These are phyloP conservation scores for Netelia inedita DNA, from an alignment of 2,888 invertebrate species.

Conservation along the genomic window DNA sequence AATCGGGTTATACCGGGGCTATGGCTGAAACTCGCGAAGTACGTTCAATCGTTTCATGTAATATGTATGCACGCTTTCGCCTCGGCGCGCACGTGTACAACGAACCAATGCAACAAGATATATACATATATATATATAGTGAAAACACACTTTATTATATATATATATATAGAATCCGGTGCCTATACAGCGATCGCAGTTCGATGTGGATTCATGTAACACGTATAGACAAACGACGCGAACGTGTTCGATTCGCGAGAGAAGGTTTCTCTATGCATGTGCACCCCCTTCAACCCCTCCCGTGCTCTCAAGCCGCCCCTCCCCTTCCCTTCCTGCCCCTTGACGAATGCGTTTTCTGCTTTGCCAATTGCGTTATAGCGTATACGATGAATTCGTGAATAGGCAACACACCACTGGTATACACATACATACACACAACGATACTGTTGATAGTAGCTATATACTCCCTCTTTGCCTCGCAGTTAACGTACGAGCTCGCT, in stretches of 20 bases:
- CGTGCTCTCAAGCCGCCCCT: not conserved
- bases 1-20: slow-evolving; percentile 53
- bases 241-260: slow-evolving; percentile 58
- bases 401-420: not conserved
- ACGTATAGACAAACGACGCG: slow-evolving; percentile 61
- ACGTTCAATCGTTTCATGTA: slow-evolving; percentile 56
- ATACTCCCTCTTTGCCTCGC: slow-evolving; percentile 9
- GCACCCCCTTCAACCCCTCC: slow-evolving; percentile 6
- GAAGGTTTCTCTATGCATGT: slow-evolving; percentile 34
- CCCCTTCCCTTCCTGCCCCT: not conserved
- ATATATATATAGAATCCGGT: slow-evolving; percentile 19
- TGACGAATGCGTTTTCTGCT: slow-evolving; percentile 48
- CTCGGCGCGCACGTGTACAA: slow-evolving; percentile 51
- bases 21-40: slow-evolving; percentile 47
- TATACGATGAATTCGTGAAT: slow-evolving; percentile 56
- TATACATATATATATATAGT: slow-evolving; percentile 12
- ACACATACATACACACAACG: slow-evolving; percentile 11
- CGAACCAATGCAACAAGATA: slow-evolving; percentile 26
- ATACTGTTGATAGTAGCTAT: slow-evolving; percentile 9
- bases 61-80: slow-evolving; percentile 59
- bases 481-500: not conserved
- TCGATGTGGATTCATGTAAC: slow-evolving; percentile 58
- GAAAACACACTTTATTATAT: too few relatives aligned
- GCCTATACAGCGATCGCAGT: slow-evolving; percentile 22
- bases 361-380: slow-evolving; percentile 49